Evolutionary conservation across 2,113 vertebrate genomes (phyloP), one percentile per base, ranked within the genome.

Genomic region (Neopipo cinnamomea): DNA sequence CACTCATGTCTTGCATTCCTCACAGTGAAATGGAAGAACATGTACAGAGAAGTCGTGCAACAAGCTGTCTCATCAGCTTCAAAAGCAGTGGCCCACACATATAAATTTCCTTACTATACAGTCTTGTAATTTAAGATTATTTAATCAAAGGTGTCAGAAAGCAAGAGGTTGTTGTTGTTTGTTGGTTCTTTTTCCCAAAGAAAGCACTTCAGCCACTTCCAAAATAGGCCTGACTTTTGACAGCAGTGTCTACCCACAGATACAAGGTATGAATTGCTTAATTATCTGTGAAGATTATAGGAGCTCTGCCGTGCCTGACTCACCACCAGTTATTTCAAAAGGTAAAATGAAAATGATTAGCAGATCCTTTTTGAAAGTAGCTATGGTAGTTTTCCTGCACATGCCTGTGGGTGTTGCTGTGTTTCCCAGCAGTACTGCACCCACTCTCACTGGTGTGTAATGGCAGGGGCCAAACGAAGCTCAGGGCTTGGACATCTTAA

Each of bases 261-360:
- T 55, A 59, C 44, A 93, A 80, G 79, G 92, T 94, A 95, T 79
- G 75, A 96, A 89, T 91, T 94, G 70, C 53, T 92, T 88, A 91
- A 93, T 95, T 88, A 85, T 74, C 71, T 88, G 66, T 80, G 87
- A 91, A 91, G 79, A 85, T 76, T 80, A 83, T 2, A 3, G 74
- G 77, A 89, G 63, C 35, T 27, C 30, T 85, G 76, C 92, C 90
- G 93, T 33, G 65, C 20, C 86, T 96, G 95, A 96, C 56, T 95
- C 88, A 95, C 16, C 33, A 86, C 61, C 25, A 89, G 50, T 65
- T 93, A 72, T 87, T 93, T 80, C 28, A 80, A 91, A 86, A 91
- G 61, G 31, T 66, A 87, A 88, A 88, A 0, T 5, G 78, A 56
- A 77, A 95, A 65, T 37, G 17, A 85, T 65, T n/a, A 88, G 66